Base-by-base conservation (phyloP, 37 sponge, comb jelly and placozoan species). In the Tethya wilhelma region DNA sequence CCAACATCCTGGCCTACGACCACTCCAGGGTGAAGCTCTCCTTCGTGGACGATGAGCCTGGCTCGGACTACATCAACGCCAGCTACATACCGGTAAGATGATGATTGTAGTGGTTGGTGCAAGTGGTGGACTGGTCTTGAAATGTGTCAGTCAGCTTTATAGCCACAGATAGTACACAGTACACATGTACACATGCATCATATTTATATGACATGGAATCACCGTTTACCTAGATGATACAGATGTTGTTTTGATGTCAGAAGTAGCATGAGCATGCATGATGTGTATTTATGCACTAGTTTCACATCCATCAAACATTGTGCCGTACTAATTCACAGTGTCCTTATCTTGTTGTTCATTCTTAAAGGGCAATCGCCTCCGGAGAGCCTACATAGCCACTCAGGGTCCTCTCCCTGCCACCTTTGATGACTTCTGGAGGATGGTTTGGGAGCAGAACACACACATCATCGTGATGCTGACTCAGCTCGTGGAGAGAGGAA, bases 41-140 rank as follows among this genome's bases (percentile, higher is more conserved):
- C 28, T 79, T 33, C 56, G 49, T 89, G 25, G 95, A 94, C 55
- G 95, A 94, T 75, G 91, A 90, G 6, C 95, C 91, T 29, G 93
- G 96, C 31, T 93, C 95, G 0, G 98, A 97, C 81, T 97, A 97
- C 72, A 94, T 97, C 83, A 97, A 97, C 84, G 98, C 89, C 25
- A 82, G 89, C 83, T 97, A 94, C 53, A 90, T 97, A 9, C 95
- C 91, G 3, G 95, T 94, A 42, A 80, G 94, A 64, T 34, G 29
- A 49, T 9, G 14, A 49, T 14, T 49, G 53, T 19, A 49, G 9
- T 19, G n/a, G n/a, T n/a, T n/a, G n/a, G n/a, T n/a, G n/a, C n/a
- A n/a, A n/a, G n/a, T n/a, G n/a, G n/a, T n/a, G n/a, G n/a, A n/a
- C n/a, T n/a, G n/a, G n/a, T n/a, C n/a, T n/a, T n/a, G n/a, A n/a